Conservation (phyloP, 92 coral and sea anemone species). For the Phymanthus crucifer region DNA sequence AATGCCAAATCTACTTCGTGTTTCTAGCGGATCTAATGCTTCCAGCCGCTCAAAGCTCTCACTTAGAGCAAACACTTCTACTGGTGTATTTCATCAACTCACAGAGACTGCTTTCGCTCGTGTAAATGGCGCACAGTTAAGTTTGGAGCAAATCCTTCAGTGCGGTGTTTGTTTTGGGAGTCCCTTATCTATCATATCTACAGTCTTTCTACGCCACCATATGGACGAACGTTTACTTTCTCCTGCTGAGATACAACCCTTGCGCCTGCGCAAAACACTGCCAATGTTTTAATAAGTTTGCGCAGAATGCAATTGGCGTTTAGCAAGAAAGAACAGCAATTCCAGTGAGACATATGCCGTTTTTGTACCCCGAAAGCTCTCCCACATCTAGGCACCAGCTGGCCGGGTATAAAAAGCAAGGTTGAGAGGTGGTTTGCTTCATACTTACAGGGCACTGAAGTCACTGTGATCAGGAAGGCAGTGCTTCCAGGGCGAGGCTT, state of each 20-base stretch:
- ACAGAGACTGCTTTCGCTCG: no score
- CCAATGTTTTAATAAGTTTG: background rate
- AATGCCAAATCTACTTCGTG: no score
- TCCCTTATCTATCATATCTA: background rate
- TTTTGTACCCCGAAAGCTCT: background rate
- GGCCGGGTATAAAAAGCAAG: background rate
- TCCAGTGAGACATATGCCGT: background rate
- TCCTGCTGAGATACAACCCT: background rate
- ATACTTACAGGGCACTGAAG: slow-evolving; percentile 94
- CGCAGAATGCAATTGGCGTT: background rate
- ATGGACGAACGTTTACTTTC: background rate
- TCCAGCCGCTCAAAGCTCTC: no score
- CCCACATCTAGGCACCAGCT: background rate
- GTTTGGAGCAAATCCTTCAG: no score
- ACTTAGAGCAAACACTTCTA: no score
- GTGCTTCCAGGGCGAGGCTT: slow-evolving; percentile 70
- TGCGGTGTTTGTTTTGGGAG: no score
- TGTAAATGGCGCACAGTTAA: no score
- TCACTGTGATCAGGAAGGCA: slow-evolving; percentile 93
- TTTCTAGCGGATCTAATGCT: no score
- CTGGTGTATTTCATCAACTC: no score
- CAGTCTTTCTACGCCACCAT: background rate
- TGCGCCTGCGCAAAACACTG: background rate
- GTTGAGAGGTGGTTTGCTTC: background rate
- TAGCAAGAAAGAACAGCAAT: background rate